phyloP scores from a whole-genome alignment of 1,140 invertebrate species.

The Leguminivora glycinivorella region DNA sequence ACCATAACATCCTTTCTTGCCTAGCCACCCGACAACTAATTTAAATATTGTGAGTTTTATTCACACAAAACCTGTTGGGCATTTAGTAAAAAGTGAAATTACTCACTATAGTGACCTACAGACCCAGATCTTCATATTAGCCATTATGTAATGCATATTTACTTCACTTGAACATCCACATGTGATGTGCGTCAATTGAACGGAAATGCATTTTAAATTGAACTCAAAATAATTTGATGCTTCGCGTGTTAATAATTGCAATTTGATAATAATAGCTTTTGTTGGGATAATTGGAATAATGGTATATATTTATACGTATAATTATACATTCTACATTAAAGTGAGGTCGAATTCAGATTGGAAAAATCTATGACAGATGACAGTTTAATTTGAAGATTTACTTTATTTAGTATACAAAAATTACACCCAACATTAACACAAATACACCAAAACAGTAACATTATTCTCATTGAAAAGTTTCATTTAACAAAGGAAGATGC shows the following conservation, averaged over 20 bases:
- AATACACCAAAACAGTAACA: too few relatives aligned
- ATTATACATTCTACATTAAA: neutral
- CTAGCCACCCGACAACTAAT: too few relatives aligned
- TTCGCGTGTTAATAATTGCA: neutral
- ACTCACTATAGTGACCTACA: neutral
- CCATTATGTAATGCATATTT: neutral
- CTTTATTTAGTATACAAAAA: too few relatives aligned
- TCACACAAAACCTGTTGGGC: neutral
- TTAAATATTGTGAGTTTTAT: neutral
- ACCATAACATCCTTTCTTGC: too few relatives aligned
- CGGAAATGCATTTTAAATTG: neutral
- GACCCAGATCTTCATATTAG: constrained; percentile 18
- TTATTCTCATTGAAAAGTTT: too few relatives aligned
- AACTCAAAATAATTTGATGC: constrained; percentile 30
- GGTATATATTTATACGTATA: neutral
- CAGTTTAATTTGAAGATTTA: neutral
- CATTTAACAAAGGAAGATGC: too few relatives aligned
- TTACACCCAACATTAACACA: too few relatives aligned
- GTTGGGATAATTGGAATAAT: neutral
- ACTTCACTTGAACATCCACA: neutral
- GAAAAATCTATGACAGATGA: neutral
- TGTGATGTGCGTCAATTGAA: neutral
- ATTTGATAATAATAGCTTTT: too few relatives aligned
- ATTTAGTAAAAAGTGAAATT: neutral
- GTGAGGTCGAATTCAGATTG: neutral